Evolutionary conservation across 1,140 invertebrate genomes (phyloP), one percentile per base, ranked within the genome.

Genomic region (Drosophila pectinifera): DNA sequence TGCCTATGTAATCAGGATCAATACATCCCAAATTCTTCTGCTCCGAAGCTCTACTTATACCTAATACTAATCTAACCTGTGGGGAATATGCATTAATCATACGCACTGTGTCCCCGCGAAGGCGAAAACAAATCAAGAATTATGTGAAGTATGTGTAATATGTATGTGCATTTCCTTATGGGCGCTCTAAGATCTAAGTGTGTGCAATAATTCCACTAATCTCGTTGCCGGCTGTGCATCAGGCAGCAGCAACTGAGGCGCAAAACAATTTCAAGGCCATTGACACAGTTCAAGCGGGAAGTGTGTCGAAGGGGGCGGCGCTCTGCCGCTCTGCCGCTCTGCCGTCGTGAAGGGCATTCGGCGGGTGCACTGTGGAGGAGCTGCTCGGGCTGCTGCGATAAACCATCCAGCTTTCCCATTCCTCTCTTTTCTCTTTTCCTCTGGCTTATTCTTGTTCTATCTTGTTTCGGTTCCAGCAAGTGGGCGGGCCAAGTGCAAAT

Each of bases 181-280:
- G 43, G 22, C 46, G 16, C 38, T 20, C 45, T 43, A 67, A 79
- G 61, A 67, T 42, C 63, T 39, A 16, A 53, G 68, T 34, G 43
- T 38, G 73, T 70, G 81, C 73, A 59, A 67, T 70, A 78, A 73
- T 78, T 80, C 65, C 68, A 75, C 74, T 86, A 86, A 86, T 86
- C 82, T 68, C 82, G 62, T 55, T 57, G 65, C 38, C 53, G 61
- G 63, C 77, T 73, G 22, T 22, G 22, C 22, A 22, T 1, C 22
- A 22, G 22, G 77, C 80, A 72, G 76, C 73, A 70, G 59, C 57
- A 78, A 80, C 82, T 81, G 64, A 84, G 73, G 64, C 67, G 78
- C 82, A 86, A 86, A 86, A 86, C 82, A 86, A 86, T 86, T 86
- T 86, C 82, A 86, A 86, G 82, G 82, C 82, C 82, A 78, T 80